Percentiles rank a stretch among this genome's conserved stretches.
Conservation (phyloP, 2,113 vertebrate genomes). For the Channa argus region DNA sequence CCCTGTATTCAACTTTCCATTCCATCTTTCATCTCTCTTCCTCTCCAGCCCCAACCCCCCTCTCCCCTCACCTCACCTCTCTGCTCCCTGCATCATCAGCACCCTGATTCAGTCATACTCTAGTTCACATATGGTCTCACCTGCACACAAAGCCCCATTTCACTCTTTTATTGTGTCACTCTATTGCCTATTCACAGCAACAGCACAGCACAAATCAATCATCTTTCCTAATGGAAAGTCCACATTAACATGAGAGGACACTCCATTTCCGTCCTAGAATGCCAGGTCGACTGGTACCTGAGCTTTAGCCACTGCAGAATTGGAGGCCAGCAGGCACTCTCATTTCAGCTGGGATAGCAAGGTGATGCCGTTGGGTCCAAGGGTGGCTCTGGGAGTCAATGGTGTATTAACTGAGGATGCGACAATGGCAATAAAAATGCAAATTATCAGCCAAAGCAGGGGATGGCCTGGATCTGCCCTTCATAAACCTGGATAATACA, state of each 20-base stretch:
- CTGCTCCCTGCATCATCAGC: slow-evolving; percentile 37
- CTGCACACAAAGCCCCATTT: slow-evolving; percentile 72
- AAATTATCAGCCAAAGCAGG: slow-evolving; percentile 80
- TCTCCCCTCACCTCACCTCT: slow-evolving; percentile 15
- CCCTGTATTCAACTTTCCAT: slow-evolving; percentile 53
- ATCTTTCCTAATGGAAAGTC: slow-evolving; percentile 83
- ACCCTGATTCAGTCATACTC: slow-evolving; percentile 72
- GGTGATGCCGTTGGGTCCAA: slow-evolving; percentile 71
- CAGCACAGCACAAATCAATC: slow-evolving; percentile 81
- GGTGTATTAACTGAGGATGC: slow-evolving; percentile 80
- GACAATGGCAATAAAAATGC: slow-evolving; percentile 88
- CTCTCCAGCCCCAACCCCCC: slow-evolving; percentile 11
- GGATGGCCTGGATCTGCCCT: slow-evolving; percentile 78
- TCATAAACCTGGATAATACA: slow-evolving; percentile 80
- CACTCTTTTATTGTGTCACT: slow-evolving; percentile 68
- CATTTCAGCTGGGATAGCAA: slow-evolving; percentile 73
- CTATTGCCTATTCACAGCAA: slow-evolving; percentile 72
- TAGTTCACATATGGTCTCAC: slow-evolving; percentile 66
- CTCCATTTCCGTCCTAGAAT: slow-evolving; percentile 84
- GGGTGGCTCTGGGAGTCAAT: slow-evolving; percentile 76
- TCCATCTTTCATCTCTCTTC: slow-evolving; percentile 54
- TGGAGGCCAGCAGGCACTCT: slow-evolving; percentile 54
- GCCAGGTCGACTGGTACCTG: slow-evolving; percentile 78
- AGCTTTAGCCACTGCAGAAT: slow-evolving; percentile 67
- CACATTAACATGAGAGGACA: slow-evolving; percentile 84